Base-by-base conservation (phyloP, 2,888 invertebrate genomes). In the Hirtodrosophila confusa region DNA sequence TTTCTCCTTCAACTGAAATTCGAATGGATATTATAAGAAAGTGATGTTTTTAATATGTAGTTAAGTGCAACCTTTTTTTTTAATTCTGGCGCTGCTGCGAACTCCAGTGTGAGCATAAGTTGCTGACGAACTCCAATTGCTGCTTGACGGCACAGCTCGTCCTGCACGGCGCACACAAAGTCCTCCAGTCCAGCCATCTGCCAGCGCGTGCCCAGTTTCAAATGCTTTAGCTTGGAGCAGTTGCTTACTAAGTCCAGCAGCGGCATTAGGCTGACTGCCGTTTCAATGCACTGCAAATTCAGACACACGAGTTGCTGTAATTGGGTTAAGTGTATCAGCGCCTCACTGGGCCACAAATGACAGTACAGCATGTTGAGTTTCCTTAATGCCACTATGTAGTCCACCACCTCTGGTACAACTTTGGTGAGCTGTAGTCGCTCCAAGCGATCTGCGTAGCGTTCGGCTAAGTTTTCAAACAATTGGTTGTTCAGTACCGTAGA, bases 141-240 rank as follows among this genome's bases (percentile, higher is more conserved):
- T 2, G 35, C 10, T 44, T 56, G 56, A 2, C 23, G 9, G 4
- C 48, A 44, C n/a, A 70, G 17, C 24, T 36, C 24, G 0, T 66
- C 31, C 4, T 47, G 23, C 0, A 54, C 24, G 4, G 53, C 31
- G 5, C 3, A 9, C 1, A 80, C 3, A 31, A 82, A 71, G 1
- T 12, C 4, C 27, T 53, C 47, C 17, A 64, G 17, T 23, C 77
- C 64, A 1, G 39, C 11, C 10, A 60, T 27, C 3, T 17, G 29
- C 75, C 80, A 84, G n/a, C 41, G 45, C 3, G 51, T 65, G 8
- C 69, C 64, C 10, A 82, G 31, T 48, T 69, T 86, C 0, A 82
- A 23, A 23, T 82, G 80, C 9, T 54, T 49, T 1, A 82, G 44
- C 6, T 62, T 60, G 0, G 10, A 4, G 37, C 80, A 84, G 12